Conservation (phyloP, 2,888 invertebrate genomes). For the Thymelicus acteon region DNA sequence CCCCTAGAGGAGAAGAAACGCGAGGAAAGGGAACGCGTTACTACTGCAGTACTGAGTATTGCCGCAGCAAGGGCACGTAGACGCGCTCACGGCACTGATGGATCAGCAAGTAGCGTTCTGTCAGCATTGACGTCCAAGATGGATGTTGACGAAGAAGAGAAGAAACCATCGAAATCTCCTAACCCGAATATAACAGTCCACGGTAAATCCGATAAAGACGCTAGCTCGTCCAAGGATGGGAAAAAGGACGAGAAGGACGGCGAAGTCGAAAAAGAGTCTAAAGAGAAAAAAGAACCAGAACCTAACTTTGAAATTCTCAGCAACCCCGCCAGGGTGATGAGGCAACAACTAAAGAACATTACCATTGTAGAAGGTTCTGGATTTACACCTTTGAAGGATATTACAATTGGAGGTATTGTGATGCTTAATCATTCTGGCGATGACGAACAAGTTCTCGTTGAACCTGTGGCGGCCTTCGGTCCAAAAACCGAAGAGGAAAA, state of each 20-base stretch:
- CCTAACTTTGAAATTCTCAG: conserved; percentile 95
- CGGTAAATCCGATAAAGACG: conserved; percentile 76
- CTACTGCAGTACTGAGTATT: conserved; percentile 98
- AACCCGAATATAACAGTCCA: conserved; percentile 81
- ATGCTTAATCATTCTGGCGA: conserved; percentile 95
- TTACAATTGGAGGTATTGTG: conserved; percentile 97
- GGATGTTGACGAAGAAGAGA: conserved; percentile 92
- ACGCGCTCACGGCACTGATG: conserved; percentile 90
- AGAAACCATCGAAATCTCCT: conserved; percentile 77
- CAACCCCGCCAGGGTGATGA: conserved; percentile 97
- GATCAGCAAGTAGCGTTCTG: conserved; percentile 83
- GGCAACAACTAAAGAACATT: conserved; percentile 93
- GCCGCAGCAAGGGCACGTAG: conserved; percentile 95
- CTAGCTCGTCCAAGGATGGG: conserved; percentile 76
- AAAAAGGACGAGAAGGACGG: conserved; percentile 81
- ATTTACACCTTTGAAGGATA: conserved; percentile 95
- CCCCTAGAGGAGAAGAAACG: conserved; percentile 99
- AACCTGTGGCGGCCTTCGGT: conserved; percentile 96
- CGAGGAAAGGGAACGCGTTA: conserved; percentile 98
- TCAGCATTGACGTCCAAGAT: conserved; percentile 90
- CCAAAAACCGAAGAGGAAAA: conserved; percentile 97
- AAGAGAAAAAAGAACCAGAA: conserved; percentile 93
- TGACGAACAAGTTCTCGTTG: conserved; percentile 93
- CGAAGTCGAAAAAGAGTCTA: conserved; percentile 68
- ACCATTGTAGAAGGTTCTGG: conserved; percentile 91